These are phyloP conservation scores for Leuctra nigra DNA, from an alignment of 2,888 invertebrate species.

Conservation along the genomic window DNA sequence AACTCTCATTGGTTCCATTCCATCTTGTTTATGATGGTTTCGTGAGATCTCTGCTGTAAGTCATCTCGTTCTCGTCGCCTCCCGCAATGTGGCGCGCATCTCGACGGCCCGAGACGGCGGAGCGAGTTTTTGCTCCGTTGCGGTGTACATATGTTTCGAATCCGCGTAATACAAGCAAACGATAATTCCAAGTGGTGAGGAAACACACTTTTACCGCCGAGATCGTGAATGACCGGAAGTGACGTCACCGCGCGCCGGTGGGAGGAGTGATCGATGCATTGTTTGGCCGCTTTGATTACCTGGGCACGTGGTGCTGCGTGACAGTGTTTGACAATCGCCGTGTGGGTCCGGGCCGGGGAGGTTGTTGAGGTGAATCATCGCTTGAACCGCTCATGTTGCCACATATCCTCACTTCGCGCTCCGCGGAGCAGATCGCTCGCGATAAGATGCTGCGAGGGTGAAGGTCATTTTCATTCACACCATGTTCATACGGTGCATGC, in stretches of 20 bases:
- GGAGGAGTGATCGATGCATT: too few species aligned
- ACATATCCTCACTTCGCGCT: not conserved
- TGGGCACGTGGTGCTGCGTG: slow-evolving; percentile 8
- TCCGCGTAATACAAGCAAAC: slow-evolving; percentile 5
- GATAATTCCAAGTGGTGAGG: slow-evolving; percentile 2
- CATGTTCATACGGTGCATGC: too few species aligned
- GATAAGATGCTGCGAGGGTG: not conserved
- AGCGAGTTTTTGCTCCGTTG: too few species aligned
- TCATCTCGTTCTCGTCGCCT: too few species aligned
- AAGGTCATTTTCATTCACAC: slow-evolving; percentile 5
- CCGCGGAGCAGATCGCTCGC: not conserved
- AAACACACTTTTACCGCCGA: slow-evolving; percentile 1
- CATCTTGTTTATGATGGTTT: too few species aligned
- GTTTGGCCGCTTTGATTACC: not conserved
- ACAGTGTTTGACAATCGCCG: not conserved
- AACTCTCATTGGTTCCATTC: too few species aligned
- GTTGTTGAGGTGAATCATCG: not conserved
- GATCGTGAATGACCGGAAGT: slow-evolving; percentile 13
- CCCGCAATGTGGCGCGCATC: slow-evolving; percentile 1
- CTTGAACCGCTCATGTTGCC: not conserved
- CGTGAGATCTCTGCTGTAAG: not conserved
- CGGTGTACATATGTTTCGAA: slow-evolving; percentile 11
- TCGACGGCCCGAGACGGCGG: not conserved
- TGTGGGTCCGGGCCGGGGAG: not conserved
- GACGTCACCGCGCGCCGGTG: slow-evolving; percentile 14